Conservation (phyloP, 2,797 vertebrate genomes). For the Gorsachius magnificus region DNA sequence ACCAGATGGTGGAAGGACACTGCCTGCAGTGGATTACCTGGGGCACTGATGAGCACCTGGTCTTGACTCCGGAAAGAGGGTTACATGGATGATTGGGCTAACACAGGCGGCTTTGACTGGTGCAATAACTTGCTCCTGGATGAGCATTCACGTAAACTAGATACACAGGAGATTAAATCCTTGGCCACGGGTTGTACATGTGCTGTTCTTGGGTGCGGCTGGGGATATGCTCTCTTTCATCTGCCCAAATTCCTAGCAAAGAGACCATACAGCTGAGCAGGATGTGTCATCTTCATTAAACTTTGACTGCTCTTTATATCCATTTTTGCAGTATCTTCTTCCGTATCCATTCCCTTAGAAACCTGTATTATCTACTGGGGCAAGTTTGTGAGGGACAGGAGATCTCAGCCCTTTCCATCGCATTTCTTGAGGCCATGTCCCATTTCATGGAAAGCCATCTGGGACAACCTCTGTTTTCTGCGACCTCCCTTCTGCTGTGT, state of each 20-base stretch:
- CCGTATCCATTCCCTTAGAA: not conserved
- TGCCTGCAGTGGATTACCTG: not conserved
- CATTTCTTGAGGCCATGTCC: not conserved
- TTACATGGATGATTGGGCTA: not conserved
- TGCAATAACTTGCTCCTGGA: not conserved
- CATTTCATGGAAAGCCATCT: not conserved
- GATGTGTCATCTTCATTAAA: not conserved
- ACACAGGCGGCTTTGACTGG: not conserved
- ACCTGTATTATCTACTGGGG: not conserved
- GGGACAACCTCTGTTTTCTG: not conserved
- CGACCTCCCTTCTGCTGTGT: not conserved
- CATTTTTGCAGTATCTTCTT: not conserved
- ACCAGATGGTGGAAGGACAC: not conserved
- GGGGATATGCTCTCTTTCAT: not conserved
- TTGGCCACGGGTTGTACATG: not conserved
- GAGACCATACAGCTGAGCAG: not conserved
- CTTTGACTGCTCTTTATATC: not conserved
- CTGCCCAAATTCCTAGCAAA: not conserved
- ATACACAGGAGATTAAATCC: not conserved
- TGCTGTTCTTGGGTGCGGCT: not conserved
- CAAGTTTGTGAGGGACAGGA: not conserved
- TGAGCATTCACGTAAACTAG: not conserved
- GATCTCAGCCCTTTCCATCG: not conserved
- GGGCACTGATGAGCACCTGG: conserved; percentile 24
- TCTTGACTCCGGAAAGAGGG: not conserved